Evolutionary conservation across 1,140 invertebrate genomes (phyloP).

Genomic region (Oryctes rhinoceros): DNA sequence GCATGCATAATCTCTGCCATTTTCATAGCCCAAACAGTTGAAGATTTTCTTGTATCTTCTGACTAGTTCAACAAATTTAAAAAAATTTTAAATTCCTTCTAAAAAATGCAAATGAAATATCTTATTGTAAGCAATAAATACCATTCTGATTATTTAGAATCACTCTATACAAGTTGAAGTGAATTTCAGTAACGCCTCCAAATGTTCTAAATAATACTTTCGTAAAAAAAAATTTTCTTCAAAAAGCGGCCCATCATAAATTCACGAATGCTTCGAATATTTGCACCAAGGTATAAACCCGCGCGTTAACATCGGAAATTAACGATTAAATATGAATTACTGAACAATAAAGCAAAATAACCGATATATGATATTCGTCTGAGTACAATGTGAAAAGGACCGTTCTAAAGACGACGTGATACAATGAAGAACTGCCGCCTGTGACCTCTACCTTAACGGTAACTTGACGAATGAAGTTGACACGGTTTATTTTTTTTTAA

Average conservation of each 20-base stretch:
- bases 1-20: no score
- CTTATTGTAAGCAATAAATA: no score
- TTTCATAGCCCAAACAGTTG: no score
- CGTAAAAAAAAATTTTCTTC: neutral
- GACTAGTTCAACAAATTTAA: no score
- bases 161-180: no score
- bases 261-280: neutral
- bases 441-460: conserved; percentile 36
- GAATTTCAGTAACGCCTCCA: neutral
- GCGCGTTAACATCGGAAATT: neutral
- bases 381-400: conserved; percentile 3
- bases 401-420: conserved; percentile 19
- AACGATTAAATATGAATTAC: neutral
- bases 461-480: conserved; percentile 30
- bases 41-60: no score
- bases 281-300: neutral
- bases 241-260: neutral
- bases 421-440: conserved; percentile 26
- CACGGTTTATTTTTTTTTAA: conserved; percentile 29
- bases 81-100: no score
- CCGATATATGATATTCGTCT: neutral
- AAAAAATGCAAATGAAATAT: no score
- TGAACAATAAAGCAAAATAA: conserved; percentile 4
- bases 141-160: no score
- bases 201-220: neutral